Conservation (phyloP, 2,797 vertebrate species). For the Chiloscyllium punctatum region DNA sequence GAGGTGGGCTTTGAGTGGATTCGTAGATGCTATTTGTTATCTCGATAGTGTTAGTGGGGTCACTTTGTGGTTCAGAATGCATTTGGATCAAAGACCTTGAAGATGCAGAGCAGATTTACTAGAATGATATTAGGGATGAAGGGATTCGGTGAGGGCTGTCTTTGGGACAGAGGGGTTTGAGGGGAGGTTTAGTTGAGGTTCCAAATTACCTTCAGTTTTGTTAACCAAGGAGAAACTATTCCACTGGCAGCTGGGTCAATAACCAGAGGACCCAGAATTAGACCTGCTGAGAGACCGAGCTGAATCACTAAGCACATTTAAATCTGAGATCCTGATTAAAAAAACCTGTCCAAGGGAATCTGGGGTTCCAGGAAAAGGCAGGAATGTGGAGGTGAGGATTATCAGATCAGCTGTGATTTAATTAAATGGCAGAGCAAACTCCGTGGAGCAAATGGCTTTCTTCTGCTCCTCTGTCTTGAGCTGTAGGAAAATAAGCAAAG, state of each 20-base stretch:
- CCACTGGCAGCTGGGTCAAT: neutral
- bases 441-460: too few species aligned
- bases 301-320: too few species aligned
- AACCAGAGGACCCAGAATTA: neutral
- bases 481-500: neutral
- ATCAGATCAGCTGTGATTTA: too few species aligned
- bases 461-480: too few species aligned
- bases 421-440: too few species aligned
- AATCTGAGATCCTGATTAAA: too few species aligned
- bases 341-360: too few species aligned
- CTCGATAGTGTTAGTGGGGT: neutral
- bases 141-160: too few species aligned
- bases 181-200: neutral
- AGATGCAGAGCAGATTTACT: neutral
- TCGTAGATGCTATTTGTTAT: neutral
- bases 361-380: too few species aligned
- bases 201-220: neutral
- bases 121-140: neutral
- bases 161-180: neutral
- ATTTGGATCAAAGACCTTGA: neutral
- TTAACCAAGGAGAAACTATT: neutral
- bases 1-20: neutral
- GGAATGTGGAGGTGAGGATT: too few species aligned
- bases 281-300: too few species aligned
- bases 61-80: neutral